Base-by-base conservation (phyloP, 2,888 invertebrate genomes). In the Arctia plantaginis region DNA sequence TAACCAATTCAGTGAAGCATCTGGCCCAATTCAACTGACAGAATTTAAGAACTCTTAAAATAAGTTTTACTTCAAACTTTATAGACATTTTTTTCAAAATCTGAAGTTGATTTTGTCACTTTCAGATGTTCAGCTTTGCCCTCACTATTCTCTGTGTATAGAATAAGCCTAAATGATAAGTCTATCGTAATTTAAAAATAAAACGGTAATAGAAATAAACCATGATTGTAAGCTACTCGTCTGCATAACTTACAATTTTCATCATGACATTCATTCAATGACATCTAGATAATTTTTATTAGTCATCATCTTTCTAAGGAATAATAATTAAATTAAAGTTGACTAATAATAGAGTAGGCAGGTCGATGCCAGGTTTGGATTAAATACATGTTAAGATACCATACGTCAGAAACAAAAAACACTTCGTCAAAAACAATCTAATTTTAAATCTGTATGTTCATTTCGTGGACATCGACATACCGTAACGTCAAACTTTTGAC, bases 91-190 rank as follows among this genome's bases (percentile, higher is more conserved):
- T 39, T 41, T 33, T 59, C 15, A 15, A 27, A 39, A 20, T 51
- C 33, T 62, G 59, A 41, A 23, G 3, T 15, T 69, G 0, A 35
- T 65, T 27, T 51, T 35, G 35, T 23, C 20, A 12, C 66, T 66
- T 44, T 73, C 20, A 30, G 73, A 77, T 83, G 83, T 83, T 76
- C 55, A 83, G 85, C 83, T 85, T 85, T 85, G 68, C 76, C 85
- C 82, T 77, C 55, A 69, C 35, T 78, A 77, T 73, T 77, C 71
- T 82, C 71, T 73, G 78, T 78, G 77, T 78, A 30, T 86, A 85
- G 77, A 72, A 47, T 85, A 85, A 85, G 82, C 33, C 77, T 82
- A 79, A 82, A 74, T 78, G 70, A 62, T 84, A 82, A 77, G 78
- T 77, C 75, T 75, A 73, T 69, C 51, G 66, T 76, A 71, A 76